A percentile compares a stretch with the other conserved stretches of the same genome.
Evolutionary conservation across 2,797 vertebrate genomes (phyloP).

Genomic region (Chiroxiphia lanceolata): DNA sequence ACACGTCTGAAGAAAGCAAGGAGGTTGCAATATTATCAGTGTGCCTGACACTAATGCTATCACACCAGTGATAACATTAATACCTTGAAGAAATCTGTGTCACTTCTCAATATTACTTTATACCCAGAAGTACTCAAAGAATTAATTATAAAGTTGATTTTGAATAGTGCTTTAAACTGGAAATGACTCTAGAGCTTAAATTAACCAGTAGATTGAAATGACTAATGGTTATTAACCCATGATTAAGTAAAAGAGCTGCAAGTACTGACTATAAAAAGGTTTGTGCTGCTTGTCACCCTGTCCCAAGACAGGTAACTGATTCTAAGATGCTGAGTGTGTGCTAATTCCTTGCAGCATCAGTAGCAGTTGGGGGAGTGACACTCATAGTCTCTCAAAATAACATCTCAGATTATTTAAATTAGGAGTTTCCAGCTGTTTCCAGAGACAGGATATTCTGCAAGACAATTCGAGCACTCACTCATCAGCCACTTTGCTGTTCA

Average conservation of each 20-base stretch:
- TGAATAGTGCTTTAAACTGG: constrained; percentile 6
- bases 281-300: background rate
- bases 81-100: background rate
- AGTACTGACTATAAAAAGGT: background rate
- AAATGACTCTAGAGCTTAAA: constrained; percentile 20
- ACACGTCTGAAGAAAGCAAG: background rate
- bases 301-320: background rate
- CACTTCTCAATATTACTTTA: background rate
- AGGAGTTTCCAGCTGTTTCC: background rate
- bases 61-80: background rate
- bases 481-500: background rate
- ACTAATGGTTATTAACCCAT: background rate
- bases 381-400: background rate
- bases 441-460: background rate
- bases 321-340: background rate
- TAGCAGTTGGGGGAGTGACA: background rate
- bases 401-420: background rate
- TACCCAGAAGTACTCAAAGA: background rate
- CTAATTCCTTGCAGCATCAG: background rate
- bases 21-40: background rate
- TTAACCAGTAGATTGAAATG: background rate
- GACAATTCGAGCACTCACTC: background rate
- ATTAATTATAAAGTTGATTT: constrained; percentile 36
- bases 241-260: background rate
- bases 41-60: background rate